phyloP scores from a whole-genome alignment of 2,888 invertebrate genomes.

The Mythimna ferrago region DNA sequence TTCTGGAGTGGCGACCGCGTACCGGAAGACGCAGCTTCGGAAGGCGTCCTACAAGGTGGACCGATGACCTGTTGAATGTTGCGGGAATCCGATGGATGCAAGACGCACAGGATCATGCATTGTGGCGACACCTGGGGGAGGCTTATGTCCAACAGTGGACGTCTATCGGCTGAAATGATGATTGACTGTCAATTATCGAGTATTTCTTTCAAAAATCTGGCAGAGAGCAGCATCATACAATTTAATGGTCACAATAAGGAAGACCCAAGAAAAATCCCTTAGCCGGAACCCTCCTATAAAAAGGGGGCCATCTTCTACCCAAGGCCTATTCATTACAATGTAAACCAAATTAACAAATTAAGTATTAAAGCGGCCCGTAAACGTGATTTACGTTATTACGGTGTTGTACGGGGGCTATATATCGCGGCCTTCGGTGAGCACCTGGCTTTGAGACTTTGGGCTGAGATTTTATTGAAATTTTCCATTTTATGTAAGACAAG shows the following conservation, averaged over 20 bases:
- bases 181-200: too few relatives aligned
- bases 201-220: too few relatives aligned
- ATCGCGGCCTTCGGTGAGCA: constrained; percentile 36
- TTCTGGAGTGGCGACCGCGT: too few relatives aligned
- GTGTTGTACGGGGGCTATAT: constrained; percentile 48
- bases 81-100: too few relatives aligned
- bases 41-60: too few relatives aligned
- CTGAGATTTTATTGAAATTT: constrained; percentile 52
- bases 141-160: too few relatives aligned
- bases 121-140: too few relatives aligned
- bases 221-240: neutral
- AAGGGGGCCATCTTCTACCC: constrained; percentile 24
- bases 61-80: too few relatives aligned
- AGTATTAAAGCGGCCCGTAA: constrained; percentile 66
- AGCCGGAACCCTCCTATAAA: neutral
- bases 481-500: neutral
- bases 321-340: constrained; percentile 59
- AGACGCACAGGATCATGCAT: too few relatives aligned
- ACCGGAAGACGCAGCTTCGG: too few relatives aligned
- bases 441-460: constrained; percentile 7
- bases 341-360: constrained; percentile 68
- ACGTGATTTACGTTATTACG: constrained; percentile 68
- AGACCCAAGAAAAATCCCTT: neutral
- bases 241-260: neutral
- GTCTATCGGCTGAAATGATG: too few relatives aligned